A percentile compares a stretch with the other conserved stretches of the same genome.
These are phyloP conservation scores for Agonopterix subpropinquella DNA, from an alignment of 2,888 invertebrate species.

Conservation along the genomic window DNA sequence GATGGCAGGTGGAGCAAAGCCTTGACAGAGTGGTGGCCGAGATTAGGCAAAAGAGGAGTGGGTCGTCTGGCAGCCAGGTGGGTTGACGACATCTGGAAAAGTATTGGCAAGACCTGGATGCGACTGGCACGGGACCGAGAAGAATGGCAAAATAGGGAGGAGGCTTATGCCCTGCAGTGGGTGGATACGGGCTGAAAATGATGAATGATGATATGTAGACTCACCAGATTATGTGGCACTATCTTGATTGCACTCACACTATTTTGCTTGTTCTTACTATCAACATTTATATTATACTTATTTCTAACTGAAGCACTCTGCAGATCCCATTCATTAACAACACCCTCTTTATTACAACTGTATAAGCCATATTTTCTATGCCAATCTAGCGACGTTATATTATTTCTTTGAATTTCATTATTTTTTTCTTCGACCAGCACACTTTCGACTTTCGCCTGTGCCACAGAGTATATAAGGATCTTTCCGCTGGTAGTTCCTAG, in stretches of 20 bases:
- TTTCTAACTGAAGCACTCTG: constrained; percentile 56
- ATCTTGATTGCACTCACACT: constrained; percentile 77
- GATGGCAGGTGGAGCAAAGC: too few relatives aligned
- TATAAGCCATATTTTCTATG: constrained; percentile 65
- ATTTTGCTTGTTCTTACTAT: constrained; percentile 79
- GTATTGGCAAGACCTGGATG: too few relatives aligned
- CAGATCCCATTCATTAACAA: constrained; percentile 75
- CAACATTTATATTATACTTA: constrained; percentile 71
- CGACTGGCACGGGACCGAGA: too few relatives aligned
- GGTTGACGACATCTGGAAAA: too few relatives aligned
- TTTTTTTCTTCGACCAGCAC: constrained; percentile 69
- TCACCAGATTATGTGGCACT: constrained; percentile 69
- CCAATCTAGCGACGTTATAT: constrained; percentile 74
- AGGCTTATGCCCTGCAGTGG: too few relatives aligned
- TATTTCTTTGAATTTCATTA: constrained; percentile 42
- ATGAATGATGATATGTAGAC: too few relatives aligned
- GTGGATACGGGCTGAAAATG: too few relatives aligned
- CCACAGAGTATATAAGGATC: constrained; percentile 82
- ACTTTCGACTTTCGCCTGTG: constrained; percentile 78
- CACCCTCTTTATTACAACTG: constrained; percentile 70
- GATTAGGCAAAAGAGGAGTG: too few relatives aligned
- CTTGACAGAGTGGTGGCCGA: too few relatives aligned
- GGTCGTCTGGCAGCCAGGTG: too few relatives aligned
- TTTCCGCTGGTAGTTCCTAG: constrained; percentile 85
- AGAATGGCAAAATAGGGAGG: too few relatives aligned